Evolutionary conservation across 2,888 invertebrate species (phyloP).

Genomic region (Platycheirus albimanus): DNA sequence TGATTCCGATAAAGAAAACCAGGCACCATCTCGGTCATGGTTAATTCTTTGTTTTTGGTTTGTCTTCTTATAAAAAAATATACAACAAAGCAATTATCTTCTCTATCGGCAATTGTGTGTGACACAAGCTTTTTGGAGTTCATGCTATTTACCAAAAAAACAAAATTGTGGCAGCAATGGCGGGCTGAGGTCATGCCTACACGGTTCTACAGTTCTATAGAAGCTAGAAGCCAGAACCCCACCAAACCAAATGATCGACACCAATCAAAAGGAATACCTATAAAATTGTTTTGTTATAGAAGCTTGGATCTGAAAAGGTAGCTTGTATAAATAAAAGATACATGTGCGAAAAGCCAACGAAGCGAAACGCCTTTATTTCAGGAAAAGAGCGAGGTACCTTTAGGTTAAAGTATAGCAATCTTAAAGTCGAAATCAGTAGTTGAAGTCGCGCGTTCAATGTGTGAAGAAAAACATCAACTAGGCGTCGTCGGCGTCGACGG

Average conservation of each 20-base stretch:
- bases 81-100: slow-evolving; percentile 59
- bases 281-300: slow-evolving; percentile 14
- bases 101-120: slow-evolving; percentile 63
- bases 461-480: slow-evolving; percentile 70
- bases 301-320: slow-evolving; percentile 13
- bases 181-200: slow-evolving; percentile 65
- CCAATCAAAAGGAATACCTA: slow-evolving; percentile 55
- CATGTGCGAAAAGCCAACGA: slow-evolving; percentile 65
- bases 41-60: slow-evolving; percentile 20
- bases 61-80: slow-evolving; percentile 10
- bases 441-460: slow-evolving; percentile 66
- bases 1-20: slow-evolving; percentile 64
- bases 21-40: slow-evolving; percentile 69
- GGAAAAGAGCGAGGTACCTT: slow-evolving; percentile 3
- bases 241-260: slow-evolving; percentile 45
- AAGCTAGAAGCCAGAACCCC: slow-evolving; percentile 30
- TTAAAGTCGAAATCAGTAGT: slow-evolving; percentile 71
- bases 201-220: slow-evolving; percentile 43
- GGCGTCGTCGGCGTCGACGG: slow-evolving; percentile 47
- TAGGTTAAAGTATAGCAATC: slow-evolving; percentile 45
- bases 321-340: slow-evolving; percentile 6
- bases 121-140: slow-evolving; percentile 64
- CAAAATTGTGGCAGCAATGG: slow-evolving; percentile 40
- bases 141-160: no score
- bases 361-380: slow-evolving; percentile 56